Conservation (phyloP, 2,888 invertebrate genomes). For the Nephrotoma guestfalica region DNA sequence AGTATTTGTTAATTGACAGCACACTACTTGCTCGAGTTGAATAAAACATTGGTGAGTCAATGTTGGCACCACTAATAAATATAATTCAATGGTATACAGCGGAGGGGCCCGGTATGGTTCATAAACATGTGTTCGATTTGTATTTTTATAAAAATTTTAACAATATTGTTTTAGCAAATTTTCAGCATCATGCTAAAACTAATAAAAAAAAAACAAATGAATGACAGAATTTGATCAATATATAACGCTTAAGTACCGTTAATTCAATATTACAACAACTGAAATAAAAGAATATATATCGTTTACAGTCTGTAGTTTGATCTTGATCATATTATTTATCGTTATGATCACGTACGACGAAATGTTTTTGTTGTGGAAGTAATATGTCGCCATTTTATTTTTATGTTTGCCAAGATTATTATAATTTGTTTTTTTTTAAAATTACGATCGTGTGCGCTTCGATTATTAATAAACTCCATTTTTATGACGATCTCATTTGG, state of each 20-base stretch:
- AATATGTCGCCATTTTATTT: not conserved
- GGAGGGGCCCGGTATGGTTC: too few species aligned
- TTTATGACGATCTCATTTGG: not conserved
- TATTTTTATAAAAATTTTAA: not conserved
- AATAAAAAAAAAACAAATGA: not conserved
- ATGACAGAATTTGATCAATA: not conserved
- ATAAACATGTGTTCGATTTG: too few species aligned
- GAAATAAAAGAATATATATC: not conserved
- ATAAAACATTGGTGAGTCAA: too few species aligned
- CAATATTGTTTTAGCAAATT: not conserved
- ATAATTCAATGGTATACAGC: too few species aligned
- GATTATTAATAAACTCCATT: not conserved
- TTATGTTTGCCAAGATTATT: not conserved
- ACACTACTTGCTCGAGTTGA: too few species aligned
- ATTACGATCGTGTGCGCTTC: not conserved
- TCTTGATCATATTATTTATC: not conserved
- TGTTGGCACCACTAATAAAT: too few species aligned
- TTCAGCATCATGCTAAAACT: not conserved
- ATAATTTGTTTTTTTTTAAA: not conserved
- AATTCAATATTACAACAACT: not conserved
- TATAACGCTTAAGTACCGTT: not conserved
- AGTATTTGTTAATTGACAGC: too few species aligned
- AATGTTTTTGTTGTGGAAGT: not conserved
- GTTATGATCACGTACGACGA: not conserved
- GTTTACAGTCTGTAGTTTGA: not conserved